Evolutionary conservation across 2,797 vertebrate genomes (phyloP), one percentile per base, ranked within the genome.

Genomic region (Chrysocyon brachyurus): DNA sequence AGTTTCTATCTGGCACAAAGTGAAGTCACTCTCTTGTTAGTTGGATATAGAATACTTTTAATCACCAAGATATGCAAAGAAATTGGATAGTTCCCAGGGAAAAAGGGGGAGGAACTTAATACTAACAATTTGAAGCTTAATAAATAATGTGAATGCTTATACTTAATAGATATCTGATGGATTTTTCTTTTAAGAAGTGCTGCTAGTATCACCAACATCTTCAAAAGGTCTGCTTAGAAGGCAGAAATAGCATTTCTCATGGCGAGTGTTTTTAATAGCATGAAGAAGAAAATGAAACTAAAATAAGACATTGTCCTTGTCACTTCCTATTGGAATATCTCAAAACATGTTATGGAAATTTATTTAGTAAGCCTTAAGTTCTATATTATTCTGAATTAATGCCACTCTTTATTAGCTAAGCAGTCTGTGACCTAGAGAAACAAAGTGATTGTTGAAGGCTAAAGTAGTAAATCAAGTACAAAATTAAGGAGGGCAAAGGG

Each of bases 1-100:
- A 88, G 57, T 97, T 94, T 96, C 93, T 90, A 52, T n/a, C 49
- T 95, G 82, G 88, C 92, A 95, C 54, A 75, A 96, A 94, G 12
- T 72, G 6, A 96, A 96, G 63, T 94, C 33, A 59, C 54, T 14
- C 78, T 77, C 40, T 89, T 97, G 64, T 95, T 97, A 59, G 75
- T 95, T 95, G 73, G 90, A 91, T 85, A 96, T 46, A 57, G 9
- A 70, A 94, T 93, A 85, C 12, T 22, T 92, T 96, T 79, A 96
- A 84, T 91, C 15, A 84, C 57, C n/a, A 86, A 77, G 61, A 87
- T 57, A 89, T 1, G 21, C 72, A 70, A 96, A 96, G 88, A 97
- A 95, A 97, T 63, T 95, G 40, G 82, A 95, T 72, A 75, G 31
- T 31, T 59, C 54, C 68, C 63, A 40, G 21, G 40, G 31, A 70